Conservation (phyloP, 2,797 vertebrate species). For the Enteromius viviparus region DNA sequence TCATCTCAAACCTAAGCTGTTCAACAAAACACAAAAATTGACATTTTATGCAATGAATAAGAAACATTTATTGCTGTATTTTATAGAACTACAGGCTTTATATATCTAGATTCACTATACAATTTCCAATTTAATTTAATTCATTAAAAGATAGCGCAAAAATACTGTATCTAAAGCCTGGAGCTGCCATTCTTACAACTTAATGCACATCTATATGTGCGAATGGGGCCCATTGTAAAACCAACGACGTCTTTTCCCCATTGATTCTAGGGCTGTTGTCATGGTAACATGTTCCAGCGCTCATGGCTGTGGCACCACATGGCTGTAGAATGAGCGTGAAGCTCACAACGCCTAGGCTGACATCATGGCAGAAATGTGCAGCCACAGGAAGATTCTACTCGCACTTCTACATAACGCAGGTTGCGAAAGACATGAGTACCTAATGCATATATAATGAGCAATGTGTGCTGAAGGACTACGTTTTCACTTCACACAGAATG, state of each 20-base stretch:
- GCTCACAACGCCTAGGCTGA: slow-evolving; percentile 54
- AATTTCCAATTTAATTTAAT: background rate
- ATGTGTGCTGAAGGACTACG: background rate
- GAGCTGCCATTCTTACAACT: background rate
- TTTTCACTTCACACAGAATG: background rate
- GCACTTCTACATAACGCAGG: background rate
- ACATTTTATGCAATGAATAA: background rate
- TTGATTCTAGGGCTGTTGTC: slow-evolving; percentile 58
- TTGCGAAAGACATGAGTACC: background rate
- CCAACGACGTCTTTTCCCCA: slow-evolving; percentile 45
- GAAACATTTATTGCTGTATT: background rate
- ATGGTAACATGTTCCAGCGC: slow-evolving; percentile 55
- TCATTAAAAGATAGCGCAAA: background rate
- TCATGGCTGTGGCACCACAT: slow-evolving; percentile 56
- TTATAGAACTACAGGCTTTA: background rate
- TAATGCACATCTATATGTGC: slow-evolving; percentile 13
- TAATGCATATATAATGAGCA: slow-evolving; percentile 17
- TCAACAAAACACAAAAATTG: background rate
- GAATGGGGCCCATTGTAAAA: slow-evolving; percentile 50
- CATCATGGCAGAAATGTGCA: slow-evolving; percentile 41
- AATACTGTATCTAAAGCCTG: background rate
- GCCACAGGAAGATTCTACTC: slow-evolving; percentile 15
- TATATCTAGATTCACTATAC: background rate
- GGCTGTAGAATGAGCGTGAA: slow-evolving; percentile 54
- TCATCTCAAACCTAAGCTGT: background rate